Base-by-base conservation (phyloP, 2,113 vertebrate species). In the Cyanocitta stelleri region DNA sequence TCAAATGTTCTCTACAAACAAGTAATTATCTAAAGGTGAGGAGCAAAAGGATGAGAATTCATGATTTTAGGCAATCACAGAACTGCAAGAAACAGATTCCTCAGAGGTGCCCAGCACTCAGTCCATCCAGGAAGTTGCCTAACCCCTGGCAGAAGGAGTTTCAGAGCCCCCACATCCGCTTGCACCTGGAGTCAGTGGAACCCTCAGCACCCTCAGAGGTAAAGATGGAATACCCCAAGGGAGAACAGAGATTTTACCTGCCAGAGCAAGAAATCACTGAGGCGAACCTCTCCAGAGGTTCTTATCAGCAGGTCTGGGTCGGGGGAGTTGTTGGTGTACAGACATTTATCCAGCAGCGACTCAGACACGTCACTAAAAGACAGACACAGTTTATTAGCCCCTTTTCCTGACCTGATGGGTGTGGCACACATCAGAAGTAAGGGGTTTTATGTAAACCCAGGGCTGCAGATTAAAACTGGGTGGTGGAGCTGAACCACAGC, bases 211-310 rank as follows among this genome's bases (percentile, higher is more conserved):
- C 4, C 22, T 51, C 35, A 33, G 55, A 73, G 12, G 35, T 6
- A 49, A 59, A 80, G 29, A 29, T 14, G 41, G 78, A 74, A 10
- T 2, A 80, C 44, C n/a, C 89, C 58, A 77, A 64, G 64, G 81
- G 59, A 92, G 87, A 83, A 62, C 11, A 85, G 55, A 54, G 24
- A 20, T 44, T 85, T 96, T 98, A 99, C 99, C 99, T 99, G 99
- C 99, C 99, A 99, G 33, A 99, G 99, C 61, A 99, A 97, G 94
- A 99, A 99, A 97, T 99, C 99, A 22, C 99, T 99, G 90, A 99
- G 98, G 29, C 99, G 98, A 90, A 99, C 98, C 97, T 99, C 99
- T 83, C 99, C 99, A 5, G 99, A 99, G 29, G 99, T 99, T 32
- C 99, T 98, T 44, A 99, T 99, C 90, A 99, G 98, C 94, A 99